Base-by-base conservation (phyloP, 2,113 vertebrate genomes). In the Centropus unirufus region DNA sequence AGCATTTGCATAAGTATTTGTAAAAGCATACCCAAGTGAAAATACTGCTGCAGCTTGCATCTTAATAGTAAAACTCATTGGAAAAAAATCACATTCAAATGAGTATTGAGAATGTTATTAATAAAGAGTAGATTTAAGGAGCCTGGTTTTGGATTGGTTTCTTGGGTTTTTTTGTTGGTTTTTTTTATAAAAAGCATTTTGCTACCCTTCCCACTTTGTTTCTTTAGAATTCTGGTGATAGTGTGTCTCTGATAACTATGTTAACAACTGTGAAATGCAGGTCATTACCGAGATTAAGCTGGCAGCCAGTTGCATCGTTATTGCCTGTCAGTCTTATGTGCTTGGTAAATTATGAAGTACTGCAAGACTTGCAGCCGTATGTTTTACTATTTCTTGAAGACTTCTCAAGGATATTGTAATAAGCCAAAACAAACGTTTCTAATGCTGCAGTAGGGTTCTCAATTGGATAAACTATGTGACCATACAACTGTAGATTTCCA, bases 251-350 rank as follows among this genome's bases (percentile, higher is more conserved):
- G 90, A 46, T 83, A 52, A 61, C 77, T 92, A 20, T 95, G 78
- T 94, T 92, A 95, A 95, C 74, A 89, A 74, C 79, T 91, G 59
- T 81, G 88, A 85, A 76, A 54, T 55, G 74, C 79, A 58, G 52
- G 74, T 83, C 91, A 34, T 95, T 91, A 49, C 29, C 4, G 68
- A 64, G 39, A 49, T 86, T 64, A 74, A 73, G 51, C 54, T 88
- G 81, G 61, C 59, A 82, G 66, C 42, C 90, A 57, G 49, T 61
- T 85, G 52, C 46, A 44, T 78, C 26, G 0, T 63, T 82, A 89
- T n/a, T 88, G 42, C 83, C 79, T 92, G 88, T 67, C 92, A 88
- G 14, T 80, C 61, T 82, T 42, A 32, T 0, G 1, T 54, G 63
- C 85, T 83, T 74, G 62, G 29, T 55, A 61, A 73, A 78, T 87